Percentiles rank a stretch among this genome's conserved stretches.
Conservation (phyloP, 2,888 invertebrate species). For the Leptarthrus brevirostris region DNA sequence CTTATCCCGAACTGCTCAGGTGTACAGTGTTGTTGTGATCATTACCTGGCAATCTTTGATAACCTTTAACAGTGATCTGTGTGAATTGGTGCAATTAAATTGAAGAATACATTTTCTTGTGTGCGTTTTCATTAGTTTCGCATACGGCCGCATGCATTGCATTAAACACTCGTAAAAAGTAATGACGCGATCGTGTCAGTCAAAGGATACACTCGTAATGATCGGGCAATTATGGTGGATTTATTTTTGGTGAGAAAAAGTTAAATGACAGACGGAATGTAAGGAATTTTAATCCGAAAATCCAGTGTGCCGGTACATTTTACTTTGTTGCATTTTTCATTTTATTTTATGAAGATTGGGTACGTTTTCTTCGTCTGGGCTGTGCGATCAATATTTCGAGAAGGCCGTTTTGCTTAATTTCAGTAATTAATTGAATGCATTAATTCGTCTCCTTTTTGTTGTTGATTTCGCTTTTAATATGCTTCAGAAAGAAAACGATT, state of each 20-base stretch:
- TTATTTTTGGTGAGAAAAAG: conserved; percentile 1
- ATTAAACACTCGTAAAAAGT: too few relatives aligned
- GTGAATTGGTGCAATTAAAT: background rate
- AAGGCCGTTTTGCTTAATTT: background rate
- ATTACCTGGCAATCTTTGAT: background rate
- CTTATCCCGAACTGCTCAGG: conserved; percentile 14
- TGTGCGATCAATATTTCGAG: background rate
- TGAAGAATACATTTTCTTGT: background rate
- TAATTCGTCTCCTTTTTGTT: background rate
- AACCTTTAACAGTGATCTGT: background rate
- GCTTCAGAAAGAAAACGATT: background rate
- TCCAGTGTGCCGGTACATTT: background rate
- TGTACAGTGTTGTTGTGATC: conserved; percentile 23
- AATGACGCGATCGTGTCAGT: background rate
- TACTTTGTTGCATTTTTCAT: background rate
- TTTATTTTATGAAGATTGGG: background rate
- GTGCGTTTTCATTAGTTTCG: background rate
- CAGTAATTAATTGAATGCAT: background rate
- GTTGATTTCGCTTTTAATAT: background rate
- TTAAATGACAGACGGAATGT: background rate
- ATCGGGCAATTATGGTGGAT: background rate
- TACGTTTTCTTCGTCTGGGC: background rate
- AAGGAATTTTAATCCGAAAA: background rate
- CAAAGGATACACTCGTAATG: background rate
- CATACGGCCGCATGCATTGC: too few relatives aligned